Conservation (phyloP, 2,888 invertebrate genomes). For the Coelinius sp. region DNA sequence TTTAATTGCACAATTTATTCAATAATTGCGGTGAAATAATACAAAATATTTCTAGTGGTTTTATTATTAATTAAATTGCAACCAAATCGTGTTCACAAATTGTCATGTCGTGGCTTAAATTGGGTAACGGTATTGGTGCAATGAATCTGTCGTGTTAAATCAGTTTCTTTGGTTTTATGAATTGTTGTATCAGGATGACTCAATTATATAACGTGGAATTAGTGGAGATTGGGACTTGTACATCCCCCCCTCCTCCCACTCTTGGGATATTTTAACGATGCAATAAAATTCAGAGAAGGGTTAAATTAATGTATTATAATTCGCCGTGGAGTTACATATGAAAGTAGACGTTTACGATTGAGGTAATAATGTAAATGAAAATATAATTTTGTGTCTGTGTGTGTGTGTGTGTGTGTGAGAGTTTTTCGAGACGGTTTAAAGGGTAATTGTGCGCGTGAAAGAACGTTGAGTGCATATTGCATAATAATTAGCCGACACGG, state of each 20-base stretch:
- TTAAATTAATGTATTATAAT: conserved; percentile 23
- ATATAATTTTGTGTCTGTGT: conserved; percentile 31
- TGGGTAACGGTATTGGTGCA: background rate
- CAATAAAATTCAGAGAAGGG: conserved; percentile 13
- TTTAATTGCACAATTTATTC: background rate
- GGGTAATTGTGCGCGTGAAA: conserved; percentile 57
- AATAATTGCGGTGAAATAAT: background rate
- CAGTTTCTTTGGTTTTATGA: background rate
- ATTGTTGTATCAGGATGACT: background rate
- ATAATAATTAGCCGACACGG: conserved; percentile 61
- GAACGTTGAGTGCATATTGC: conserved; percentile 56
- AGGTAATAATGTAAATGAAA: conserved; percentile 21
- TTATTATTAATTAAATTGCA: too few relatives aligned
- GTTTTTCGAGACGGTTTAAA: conserved; percentile 51
- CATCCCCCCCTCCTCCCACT: too few relatives aligned
- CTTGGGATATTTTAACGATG: conserved; percentile 3
- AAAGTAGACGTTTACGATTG: conserved; percentile 30
- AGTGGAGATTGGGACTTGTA: background rate
- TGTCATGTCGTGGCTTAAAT: background rate
- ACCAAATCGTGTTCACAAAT: background rate
- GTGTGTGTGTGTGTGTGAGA: conserved; percentile 33
- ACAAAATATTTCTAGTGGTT: too few relatives aligned
- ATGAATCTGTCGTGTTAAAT: conserved; percentile 3
- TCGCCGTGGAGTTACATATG: conserved; percentile 15
- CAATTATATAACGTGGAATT: conserved; percentile 16